phyloP scores from a whole-genome alignment of 2,797 vertebrate species.

The Gymnothorax javanicus region DNA sequence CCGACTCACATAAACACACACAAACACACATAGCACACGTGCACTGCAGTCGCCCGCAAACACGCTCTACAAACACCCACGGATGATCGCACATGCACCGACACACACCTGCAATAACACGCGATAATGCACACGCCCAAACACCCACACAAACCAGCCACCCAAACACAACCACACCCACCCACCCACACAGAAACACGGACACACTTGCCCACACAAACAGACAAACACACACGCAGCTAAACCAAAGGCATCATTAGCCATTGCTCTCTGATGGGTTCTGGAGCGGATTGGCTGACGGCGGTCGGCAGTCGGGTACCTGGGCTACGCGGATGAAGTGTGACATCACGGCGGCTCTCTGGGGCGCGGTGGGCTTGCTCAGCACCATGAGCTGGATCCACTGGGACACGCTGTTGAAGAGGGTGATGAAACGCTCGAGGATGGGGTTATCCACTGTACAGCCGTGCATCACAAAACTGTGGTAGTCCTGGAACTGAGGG shows the following conservation, averaged over 20 bases:
- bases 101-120: background rate
- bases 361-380: slow-evolving; percentile 85
- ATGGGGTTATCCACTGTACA: slow-evolving; percentile 90
- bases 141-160: background rate
- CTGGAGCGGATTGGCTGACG: no score
- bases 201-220: background rate
- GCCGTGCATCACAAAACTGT: slow-evolving; percentile 89
- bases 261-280: background rate
- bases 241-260: background rate
- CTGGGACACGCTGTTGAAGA: slow-evolving; percentile 92
- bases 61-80: no score
- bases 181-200: background rate
- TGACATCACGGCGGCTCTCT: slow-evolving; percentile 83
- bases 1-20: background rate
- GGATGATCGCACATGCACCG: background rate
- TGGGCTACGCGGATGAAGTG: slow-evolving; percentile 89
- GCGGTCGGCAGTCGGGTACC: slow-evolving; percentile 61
- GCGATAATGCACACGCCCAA: no score
- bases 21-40: background rate
- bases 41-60: background rate
- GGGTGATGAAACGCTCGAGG: slow-evolving; percentile 89
- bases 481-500: slow-evolving; percentile 87
- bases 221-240: background rate
- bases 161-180: background rate
- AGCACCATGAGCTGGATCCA: slow-evolving; percentile 95